Evolutionary conservation across 37 sponge, comb jelly and placozoan genomes (phyloP).

Genomic region (Amphimedon queenslandica): DNA sequence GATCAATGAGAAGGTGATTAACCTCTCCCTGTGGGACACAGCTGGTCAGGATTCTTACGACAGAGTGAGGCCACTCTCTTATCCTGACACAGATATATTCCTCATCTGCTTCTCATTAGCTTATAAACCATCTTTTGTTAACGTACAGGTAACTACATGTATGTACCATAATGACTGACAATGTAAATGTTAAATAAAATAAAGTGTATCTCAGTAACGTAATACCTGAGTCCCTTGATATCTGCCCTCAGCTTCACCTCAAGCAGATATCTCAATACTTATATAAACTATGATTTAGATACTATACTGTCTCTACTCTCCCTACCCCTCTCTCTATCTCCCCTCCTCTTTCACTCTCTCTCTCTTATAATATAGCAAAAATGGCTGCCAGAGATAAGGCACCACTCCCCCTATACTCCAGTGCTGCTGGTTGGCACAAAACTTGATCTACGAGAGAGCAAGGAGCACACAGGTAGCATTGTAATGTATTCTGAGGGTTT

Average conservation of each 20-base stretch:
- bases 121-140: background rate
- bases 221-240: no score
- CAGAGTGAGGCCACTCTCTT: slow-evolving; percentile 27
- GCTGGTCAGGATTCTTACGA: slow-evolving; percentile 45
- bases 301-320: slow-evolving; percentile 8
- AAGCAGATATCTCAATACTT: no score
- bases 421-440: background rate
- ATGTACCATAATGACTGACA: no score
- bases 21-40: slow-evolving; percentile 41
- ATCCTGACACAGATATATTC: slow-evolving; percentile 30
- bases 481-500: background rate
- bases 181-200: no score
- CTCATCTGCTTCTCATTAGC: slow-evolving; percentile 20
- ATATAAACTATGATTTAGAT: no score
- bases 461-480: background rate
- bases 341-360: slow-evolving; percentile 9
- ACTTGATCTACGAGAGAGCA: background rate
- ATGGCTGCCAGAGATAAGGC: background rate
- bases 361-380: background rate
- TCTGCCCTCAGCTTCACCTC: no score
- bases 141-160: slow-evolving; percentile 14
- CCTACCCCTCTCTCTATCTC: slow-evolving; percentile 14
- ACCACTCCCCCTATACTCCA: background rate
- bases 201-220: no score
- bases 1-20: slow-evolving; percentile 7